phyloP scores from a whole-genome alignment of 2,113 vertebrate genomes.

The Oriolus oriolus region DNA sequence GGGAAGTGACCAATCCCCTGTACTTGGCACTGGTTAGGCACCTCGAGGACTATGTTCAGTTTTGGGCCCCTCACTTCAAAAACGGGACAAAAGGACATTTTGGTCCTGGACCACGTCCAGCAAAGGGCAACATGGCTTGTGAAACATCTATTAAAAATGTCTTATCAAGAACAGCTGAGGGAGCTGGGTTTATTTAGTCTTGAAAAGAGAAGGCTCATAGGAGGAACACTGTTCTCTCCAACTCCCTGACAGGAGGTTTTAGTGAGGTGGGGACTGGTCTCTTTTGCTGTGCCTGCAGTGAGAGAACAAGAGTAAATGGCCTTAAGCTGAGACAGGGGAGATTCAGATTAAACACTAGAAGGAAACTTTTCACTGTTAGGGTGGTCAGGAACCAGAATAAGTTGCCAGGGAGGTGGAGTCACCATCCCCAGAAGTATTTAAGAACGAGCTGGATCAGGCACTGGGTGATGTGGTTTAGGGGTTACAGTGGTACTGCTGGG shows the following conservation, averaged over 20 bases:
- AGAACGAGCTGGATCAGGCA: not conserved
- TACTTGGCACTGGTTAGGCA: not conserved
- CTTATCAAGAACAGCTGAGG: not conserved
- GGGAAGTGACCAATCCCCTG: not conserved
- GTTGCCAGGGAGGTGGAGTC: not conserved
- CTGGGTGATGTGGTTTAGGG: not conserved
- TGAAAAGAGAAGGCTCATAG: not conserved
- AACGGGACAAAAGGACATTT: not conserved
- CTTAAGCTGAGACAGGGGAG: not conserved
- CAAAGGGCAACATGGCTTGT: not conserved
- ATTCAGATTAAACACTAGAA: not conserved
- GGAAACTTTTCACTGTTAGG: not conserved
- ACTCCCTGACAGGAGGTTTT: not conserved
- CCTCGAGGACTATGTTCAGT: not conserved
- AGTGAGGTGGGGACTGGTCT: not conserved
- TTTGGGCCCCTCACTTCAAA: not conserved
- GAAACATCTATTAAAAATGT: not conserved
- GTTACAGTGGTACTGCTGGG: not conserved
- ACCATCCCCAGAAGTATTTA: not conserved
- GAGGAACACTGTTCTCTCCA: not conserved
- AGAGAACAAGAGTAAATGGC: not conserved
- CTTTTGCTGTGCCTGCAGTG: not conserved
- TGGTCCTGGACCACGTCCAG: not conserved
- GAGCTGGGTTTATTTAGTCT: not conserved
- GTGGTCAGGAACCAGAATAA: not conserved